Evolutionary conservation across 2,797 vertebrate species (phyloP), one percentile per base, ranked within the genome.

Genomic region (Scolopax bukidnonensis): DNA sequence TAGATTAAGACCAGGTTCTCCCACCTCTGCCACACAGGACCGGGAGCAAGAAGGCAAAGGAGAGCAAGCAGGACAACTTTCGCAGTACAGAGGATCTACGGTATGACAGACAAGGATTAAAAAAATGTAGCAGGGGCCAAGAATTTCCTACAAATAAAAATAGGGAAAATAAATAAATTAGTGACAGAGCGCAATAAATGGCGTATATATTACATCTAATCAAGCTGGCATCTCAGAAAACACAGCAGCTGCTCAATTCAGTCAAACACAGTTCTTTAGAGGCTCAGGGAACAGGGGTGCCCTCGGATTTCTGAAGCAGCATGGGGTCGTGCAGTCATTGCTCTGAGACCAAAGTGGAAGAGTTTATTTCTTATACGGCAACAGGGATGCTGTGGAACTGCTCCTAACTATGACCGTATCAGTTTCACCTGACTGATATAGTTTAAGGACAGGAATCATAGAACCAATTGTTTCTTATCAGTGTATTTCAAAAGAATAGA

Each of bases 231-330:
- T 51, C 51, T 95, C 54, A 79, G 54, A 84, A 90, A 94, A 95
- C 32, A 70, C 25, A 51, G 70, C 70, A 96, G 77, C 77, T 95
- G 89, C 32, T 84, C 85, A 67, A 19, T 84, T 94, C 87, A 83
- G 51, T 91, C 85, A 95, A 67, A 67, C 11, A 23, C 32, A 73
- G 4, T 40, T 80, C 64, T 88, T 87, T 2, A 59, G 67, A 70
- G 70, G 40, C 73, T 86, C 21, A 13, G 40, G 59, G 40, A 89
- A 67, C 16, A 54, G 17, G 12, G 18, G 11, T 60, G 25, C 51
- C 63, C 17, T 69, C 74, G 63, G 61, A 40, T 69, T 86, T 61
- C 73, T 70, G 67, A 90, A 95, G 43, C 32, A 84, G 36, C 27
- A 15, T 43, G n/a, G 43, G 45, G 38, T 79, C 76, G 23, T 11